Conservation (phyloP, 1,140 invertebrate species). For the Bombus soroeensis region DNA sequence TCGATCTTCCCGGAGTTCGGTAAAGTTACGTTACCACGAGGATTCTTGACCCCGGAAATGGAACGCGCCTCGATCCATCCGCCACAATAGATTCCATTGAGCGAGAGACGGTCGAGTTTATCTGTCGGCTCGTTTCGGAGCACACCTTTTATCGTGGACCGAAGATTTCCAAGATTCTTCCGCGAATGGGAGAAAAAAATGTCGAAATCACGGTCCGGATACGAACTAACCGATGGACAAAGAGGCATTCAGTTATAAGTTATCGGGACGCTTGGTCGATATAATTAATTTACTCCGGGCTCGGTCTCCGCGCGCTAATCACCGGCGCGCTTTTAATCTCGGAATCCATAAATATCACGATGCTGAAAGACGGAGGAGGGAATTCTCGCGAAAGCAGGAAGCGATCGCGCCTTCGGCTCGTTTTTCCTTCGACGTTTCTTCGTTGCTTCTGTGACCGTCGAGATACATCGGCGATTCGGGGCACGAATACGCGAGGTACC, state of each 20-base stretch:
- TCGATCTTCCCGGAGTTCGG: background rate
- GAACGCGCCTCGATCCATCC: background rate
- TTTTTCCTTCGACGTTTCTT: background rate
- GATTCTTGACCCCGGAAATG: constrained; percentile 35
- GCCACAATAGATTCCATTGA: constrained; percentile 56
- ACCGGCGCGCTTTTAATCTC: constrained; percentile 36
- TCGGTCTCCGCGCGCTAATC: background rate
- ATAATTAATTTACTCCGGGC: constrained; percentile 44
- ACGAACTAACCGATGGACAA: constrained; percentile 29
- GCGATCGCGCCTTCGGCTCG: background rate
- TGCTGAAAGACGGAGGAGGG: background rate
- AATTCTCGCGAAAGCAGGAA: constrained; percentile 20
- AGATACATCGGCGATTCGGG: background rate
- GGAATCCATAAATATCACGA: constrained; percentile 41
- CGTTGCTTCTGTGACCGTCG: background rate
- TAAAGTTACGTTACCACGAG: constrained; percentile 17
- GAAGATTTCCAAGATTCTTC: constrained; percentile 42
- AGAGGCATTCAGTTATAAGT: constrained; percentile 50
- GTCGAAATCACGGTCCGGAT: constrained; percentile 41
- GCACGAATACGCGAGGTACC: background rate
- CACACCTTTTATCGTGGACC: constrained; percentile 39
- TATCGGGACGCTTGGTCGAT: constrained; percentile 29
- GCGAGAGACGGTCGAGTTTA: background rate
- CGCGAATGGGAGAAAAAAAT: constrained; percentile 34
- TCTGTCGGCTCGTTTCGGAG: background rate